Conservation (phyloP, 1,140 invertebrate species). For the Tetramorium simillimum region DNA sequence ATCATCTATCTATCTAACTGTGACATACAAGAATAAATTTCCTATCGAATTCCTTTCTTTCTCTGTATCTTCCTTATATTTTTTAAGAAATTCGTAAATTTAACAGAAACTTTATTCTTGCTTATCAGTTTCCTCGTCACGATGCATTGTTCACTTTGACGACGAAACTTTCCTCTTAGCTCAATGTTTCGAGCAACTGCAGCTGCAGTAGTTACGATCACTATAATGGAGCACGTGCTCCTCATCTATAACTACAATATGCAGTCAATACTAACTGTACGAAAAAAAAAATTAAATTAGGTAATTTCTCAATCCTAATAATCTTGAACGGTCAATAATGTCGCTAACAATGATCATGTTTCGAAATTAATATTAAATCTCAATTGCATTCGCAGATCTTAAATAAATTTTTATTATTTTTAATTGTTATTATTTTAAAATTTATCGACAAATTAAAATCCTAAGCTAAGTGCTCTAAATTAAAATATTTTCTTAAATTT, state of each 20-base stretch:
- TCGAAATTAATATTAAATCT: neutral
- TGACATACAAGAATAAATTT: neutral
- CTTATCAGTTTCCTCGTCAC: constrained; percentile 20
- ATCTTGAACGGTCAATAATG: neutral
- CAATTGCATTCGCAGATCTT: too few relatives aligned
- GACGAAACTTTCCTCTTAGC: constrained; percentile 43
- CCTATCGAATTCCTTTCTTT: neutral
- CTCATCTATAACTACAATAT: neutral
- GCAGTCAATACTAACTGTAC: neutral
- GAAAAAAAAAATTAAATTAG: neutral
- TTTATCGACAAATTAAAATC: neutral
- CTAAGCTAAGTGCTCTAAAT: neutral
- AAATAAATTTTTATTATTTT: too few relatives aligned
- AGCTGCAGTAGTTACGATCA: neutral
- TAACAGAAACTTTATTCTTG: constrained; percentile 17
- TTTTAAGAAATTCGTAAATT: constrained; percentile 19
- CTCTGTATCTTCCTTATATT: neutral
- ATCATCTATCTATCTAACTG: neutral
- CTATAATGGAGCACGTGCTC: neutral
- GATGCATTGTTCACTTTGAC: constrained; percentile 1
- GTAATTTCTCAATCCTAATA: neutral
- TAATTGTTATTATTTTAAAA: neutral
- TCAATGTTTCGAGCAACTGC: neutral
- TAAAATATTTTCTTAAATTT: neutral
- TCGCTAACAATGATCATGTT: neutral